Percentiles rank a stretch among this genome's conserved stretches.
Conservation (phyloP, 2,888 invertebrate species). For the Notocelia uddmanniana region DNA sequence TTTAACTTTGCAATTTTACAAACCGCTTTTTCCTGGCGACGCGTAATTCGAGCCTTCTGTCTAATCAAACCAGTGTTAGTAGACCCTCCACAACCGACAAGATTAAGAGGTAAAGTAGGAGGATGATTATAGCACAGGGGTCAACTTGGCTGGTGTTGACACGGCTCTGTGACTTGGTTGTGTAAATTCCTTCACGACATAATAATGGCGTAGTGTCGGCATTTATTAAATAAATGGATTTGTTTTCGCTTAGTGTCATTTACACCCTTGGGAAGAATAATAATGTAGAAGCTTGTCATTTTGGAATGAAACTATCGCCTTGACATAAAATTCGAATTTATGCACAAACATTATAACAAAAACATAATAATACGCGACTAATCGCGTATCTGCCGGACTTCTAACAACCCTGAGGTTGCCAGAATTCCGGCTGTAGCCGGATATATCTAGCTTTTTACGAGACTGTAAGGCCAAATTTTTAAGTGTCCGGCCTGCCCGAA, state of each 20-base stretch:
- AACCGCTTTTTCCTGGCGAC: slow-evolving; percentile 63
- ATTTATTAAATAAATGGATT: slow-evolving; percentile 32
- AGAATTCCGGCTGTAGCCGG: too few species aligned
- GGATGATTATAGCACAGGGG: slow-evolving; percentile 1
- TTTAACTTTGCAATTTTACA: slow-evolving; percentile 58
- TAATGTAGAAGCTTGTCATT: neutral
- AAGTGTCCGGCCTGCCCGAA: too few species aligned
- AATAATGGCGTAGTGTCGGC: slow-evolving; percentile 35
- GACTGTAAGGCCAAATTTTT: too few species aligned
- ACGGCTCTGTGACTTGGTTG: slow-evolving; percentile 47
- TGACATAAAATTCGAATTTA: too few species aligned
- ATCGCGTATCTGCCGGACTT: too few species aligned
- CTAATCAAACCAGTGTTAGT: slow-evolving; percentile 56
- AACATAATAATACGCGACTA: neutral
- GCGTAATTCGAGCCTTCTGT: slow-evolving; percentile 64
- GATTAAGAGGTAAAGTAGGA: neutral
- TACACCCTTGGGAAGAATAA: neutral
- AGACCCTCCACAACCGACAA: slow-evolving; percentile 45
- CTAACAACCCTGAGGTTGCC: too few species aligned
- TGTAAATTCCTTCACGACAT: slow-evolving; percentile 48
- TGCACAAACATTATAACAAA: too few species aligned
- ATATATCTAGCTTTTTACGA: too few species aligned
- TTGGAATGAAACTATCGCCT: neutral
- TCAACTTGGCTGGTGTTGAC: slow-evolving; percentile 33
- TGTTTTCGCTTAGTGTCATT: slow-evolving; percentile 6